Base-by-base conservation (phyloP, 1,140 invertebrate genomes). In the Macrosteles quadrilineatus region DNA sequence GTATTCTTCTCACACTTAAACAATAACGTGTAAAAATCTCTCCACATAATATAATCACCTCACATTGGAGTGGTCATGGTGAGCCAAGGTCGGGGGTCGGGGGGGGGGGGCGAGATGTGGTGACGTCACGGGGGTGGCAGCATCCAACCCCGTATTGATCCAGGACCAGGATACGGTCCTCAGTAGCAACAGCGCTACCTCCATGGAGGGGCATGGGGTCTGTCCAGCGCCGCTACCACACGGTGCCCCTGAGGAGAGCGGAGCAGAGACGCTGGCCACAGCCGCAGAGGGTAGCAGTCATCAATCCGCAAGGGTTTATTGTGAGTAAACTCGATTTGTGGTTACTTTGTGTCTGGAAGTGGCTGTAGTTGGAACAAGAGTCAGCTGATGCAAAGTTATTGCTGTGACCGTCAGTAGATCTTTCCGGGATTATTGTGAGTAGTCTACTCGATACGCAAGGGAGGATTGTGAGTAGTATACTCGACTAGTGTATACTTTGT, bases 271-370 rank as follows among this genome's bases (percentile, higher is more conserved):
- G 68, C 21, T 69, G 57, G 57, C 36, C 3, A 1, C 30, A 31
- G 45, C 12, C 47, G 12, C 68, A 69, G 4, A 19, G 55, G 14
- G 68, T 69, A n/a, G 59, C 68, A 21, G 17, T 64, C 17, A 64
- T 69, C 55, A 63, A 69, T 25, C 23, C 68, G 11, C 21, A 29
- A 1, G 68, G 68, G 1, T 69, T 69, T 23, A 36, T 69, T 36
- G 68, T 69, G 31, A 40, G 67, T 69, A 17, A 1, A 40, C 32
- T n/a, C n/a, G n/a, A n/a, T n/a, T n/a, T n/a, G n/a, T n/a, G n/a
- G 29, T 29, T 17, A 23, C 2, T 59, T 25, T 6, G 23, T 59
- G 3, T 23, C 17, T 50, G 45, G 45, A 17, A 17, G n/a, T 50
- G 23, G 45, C n/a, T 23, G n/a, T 50, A 50, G n/a, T 50, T 17